phyloP scores from a whole-genome alignment of 2,888 invertebrate species.

The Dione vanillae region DNA sequence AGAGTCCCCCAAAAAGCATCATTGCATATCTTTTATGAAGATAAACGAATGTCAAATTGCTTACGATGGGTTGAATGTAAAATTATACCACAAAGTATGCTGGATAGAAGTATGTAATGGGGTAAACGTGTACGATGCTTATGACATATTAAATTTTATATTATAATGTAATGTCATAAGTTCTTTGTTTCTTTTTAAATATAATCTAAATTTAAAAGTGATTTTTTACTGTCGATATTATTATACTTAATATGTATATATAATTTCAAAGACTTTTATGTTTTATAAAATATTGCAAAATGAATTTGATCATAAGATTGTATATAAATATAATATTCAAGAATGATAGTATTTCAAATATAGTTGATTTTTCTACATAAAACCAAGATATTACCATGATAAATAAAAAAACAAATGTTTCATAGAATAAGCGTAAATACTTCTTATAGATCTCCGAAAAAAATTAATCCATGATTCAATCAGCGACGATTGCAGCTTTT shows the following conservation, averaged over 20 bases:
- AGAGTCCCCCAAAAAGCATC: slow-evolving; percentile 15
- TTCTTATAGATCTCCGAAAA: too few relatives aligned
- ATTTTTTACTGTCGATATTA: too few relatives aligned
- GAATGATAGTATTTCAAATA: too few relatives aligned
- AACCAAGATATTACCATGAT: background rate
- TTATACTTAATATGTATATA: too few relatives aligned
- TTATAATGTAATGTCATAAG: slow-evolving; percentile 54
- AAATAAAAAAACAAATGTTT: background rate
- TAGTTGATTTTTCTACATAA: too few relatives aligned
- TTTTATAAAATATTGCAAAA: too few relatives aligned
- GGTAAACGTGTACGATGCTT: slow-evolving; percentile 78
- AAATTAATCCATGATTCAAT: too few relatives aligned
- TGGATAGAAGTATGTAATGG: slow-evolving; percentile 74
- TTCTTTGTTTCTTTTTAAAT: background rate
- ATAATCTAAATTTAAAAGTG: background rate
- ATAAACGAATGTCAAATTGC: slow-evolving; percentile 81
- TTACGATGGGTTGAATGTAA: slow-evolving; percentile 68
- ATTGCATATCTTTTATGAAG: slow-evolving; percentile 67
- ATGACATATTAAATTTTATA: slow-evolving; percentile 70
- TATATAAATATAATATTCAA: too few relatives aligned
- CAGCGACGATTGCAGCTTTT: too few relatives aligned
- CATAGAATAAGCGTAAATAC: too few relatives aligned
- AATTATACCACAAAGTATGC: slow-evolving; percentile 59
- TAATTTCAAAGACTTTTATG: too few relatives aligned
- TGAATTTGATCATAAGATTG: too few relatives aligned